A percentile compares a stretch with the other conserved stretches of the same genome.
These are phyloP conservation scores for Drepana arcuata DNA, from an alignment of 1,140 invertebrate species.

Conservation along the genomic window DNA sequence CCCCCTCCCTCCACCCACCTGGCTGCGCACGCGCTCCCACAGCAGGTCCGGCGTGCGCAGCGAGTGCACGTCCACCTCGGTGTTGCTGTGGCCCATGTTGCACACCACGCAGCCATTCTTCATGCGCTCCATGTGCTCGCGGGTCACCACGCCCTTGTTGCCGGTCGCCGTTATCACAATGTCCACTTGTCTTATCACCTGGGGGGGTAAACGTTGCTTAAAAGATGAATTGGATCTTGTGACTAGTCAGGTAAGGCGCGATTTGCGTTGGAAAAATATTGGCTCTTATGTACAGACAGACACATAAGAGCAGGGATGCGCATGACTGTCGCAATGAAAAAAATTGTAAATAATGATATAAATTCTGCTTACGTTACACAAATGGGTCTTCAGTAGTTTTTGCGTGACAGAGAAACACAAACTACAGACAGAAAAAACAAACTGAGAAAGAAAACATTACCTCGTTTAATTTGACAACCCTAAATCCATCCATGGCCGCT, in stretches of 20 bases:
- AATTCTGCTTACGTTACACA: no score
- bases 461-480: conserved; percentile 95
- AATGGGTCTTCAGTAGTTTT: no score
- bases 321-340: no score
- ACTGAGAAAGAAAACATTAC: conserved; percentile 72
- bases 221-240: no score
- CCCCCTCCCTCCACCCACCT: conserved; percentile 58
- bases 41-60: conserved; percentile 93
- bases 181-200: conserved; percentile 90
- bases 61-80: conserved; percentile 97
- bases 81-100: conserved; percentile 99
- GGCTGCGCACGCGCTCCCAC: conserved; percentile 97
- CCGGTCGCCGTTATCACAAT: conserved; percentile 97
- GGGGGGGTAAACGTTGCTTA: no score
- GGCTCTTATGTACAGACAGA: no score
- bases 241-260: no score
- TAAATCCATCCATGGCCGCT: conserved; percentile 98
- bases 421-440: no score
- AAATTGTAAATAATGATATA: no score
- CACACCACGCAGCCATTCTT: conserved; percentile 97
- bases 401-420: no score
- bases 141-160: conserved; percentile 96
- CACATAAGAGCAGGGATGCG: no score
- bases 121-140: conserved; percentile 97
- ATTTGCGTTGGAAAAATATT: no score